A percentile compares a stretch with the other conserved stretches of the same genome.
Evolutionary conservation across 2,797 vertebrate genomes (phyloP).

Genomic region (Mormyrops attenuatus): DNA sequence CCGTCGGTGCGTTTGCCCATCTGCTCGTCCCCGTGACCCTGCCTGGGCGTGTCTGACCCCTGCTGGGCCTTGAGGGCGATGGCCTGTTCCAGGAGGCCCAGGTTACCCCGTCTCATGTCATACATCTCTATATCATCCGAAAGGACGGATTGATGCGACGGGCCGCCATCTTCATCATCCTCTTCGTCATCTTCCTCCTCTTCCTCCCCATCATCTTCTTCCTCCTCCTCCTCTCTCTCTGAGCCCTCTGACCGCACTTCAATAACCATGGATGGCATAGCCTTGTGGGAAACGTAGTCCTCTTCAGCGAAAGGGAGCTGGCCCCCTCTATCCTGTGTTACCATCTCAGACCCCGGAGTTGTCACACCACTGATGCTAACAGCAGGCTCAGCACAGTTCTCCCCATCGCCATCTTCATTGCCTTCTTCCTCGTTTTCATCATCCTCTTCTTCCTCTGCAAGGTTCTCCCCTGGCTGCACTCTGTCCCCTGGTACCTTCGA

Average conservation of each 20-base stretch:
- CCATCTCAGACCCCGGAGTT: slow-evolving; percentile 29
- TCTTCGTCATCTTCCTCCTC: slow-evolving; percentile 46
- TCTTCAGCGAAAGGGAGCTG: slow-evolving; percentile 45
- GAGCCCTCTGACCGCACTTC: slow-evolving; percentile 78
- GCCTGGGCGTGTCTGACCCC: slow-evolving; percentile 63
- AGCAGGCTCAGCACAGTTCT: slow-evolving; percentile 23
- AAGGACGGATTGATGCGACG: slow-evolving; percentile 76
- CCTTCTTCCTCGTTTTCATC: slow-evolving; percentile 42
- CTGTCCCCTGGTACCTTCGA: slow-evolving; percentile 54
- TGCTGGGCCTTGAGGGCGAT: slow-evolving; percentile 91
- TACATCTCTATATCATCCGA: slow-evolving; percentile 91
- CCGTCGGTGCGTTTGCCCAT: slow-evolving; percentile 62
- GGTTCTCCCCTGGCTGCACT: slow-evolving; percentile 41
- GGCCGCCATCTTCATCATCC: slow-evolving; percentile 61
- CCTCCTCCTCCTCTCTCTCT: slow-evolving; percentile 69
- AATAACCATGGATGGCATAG: slow-evolving; percentile 75
- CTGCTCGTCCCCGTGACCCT: slow-evolving; percentile 61
- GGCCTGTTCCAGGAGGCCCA: slow-evolving; percentile 90
- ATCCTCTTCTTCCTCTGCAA: slow-evolving; percentile 47
- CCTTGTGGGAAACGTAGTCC: slow-evolving; percentile 65
- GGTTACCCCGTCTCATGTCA: slow-evolving; percentile 88
- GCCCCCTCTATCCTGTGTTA: slow-evolving; percentile 43
- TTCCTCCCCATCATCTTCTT: slow-evolving; percentile 51
- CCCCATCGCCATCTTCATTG: slow-evolving; percentile 54
- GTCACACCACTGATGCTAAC: slow-evolving; percentile 1